phyloP scores from a whole-genome alignment of 2,888 invertebrate genomes.

The Amphimallon solstitiale region DNA sequence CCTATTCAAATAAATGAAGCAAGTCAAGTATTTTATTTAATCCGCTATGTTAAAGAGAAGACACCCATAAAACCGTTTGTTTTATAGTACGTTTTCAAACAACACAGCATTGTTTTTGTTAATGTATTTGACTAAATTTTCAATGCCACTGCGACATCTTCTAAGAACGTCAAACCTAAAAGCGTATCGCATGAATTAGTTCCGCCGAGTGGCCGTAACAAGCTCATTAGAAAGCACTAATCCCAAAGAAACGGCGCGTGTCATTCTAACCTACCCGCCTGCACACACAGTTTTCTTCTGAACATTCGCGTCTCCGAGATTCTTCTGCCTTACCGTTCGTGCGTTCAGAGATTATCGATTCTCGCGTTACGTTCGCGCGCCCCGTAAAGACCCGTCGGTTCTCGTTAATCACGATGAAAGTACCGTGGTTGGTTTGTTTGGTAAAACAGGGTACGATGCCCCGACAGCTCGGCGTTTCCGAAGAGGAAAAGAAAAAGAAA shows the following conservation, averaged over 20 bases:
- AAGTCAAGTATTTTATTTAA: no score
- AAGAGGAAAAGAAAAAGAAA: conserved; percentile 8
- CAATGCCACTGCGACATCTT: no score
- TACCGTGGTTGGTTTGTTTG: conserved; percentile 53
- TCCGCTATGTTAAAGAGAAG: no score
- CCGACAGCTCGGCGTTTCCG: background rate
- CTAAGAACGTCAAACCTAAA: no score
- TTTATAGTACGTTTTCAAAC: no score
- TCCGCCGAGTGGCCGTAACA: background rate
- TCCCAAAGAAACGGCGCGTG: conserved; percentile 29
- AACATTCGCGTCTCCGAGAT: no score
- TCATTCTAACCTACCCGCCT: background rate
- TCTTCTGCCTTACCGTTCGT: background rate
- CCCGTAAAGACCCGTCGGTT: no score
- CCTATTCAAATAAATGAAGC: no score
- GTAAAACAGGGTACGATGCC: conserved; percentile 42
- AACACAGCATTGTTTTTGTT: no score
- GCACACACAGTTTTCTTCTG: background rate
- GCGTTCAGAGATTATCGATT: conserved; percentile 24
- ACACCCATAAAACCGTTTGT: no score
- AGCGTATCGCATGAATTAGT: no score
- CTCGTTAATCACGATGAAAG: conserved; percentile 49
- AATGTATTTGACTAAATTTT: no score
- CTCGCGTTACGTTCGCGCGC: background rate
- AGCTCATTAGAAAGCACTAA: conserved; percentile 10